Percentiles rank a stretch among this genome's conserved stretches.
Conservation (phyloP, 2,888 invertebrate species). For the Drosophila prostipennis region DNA sequence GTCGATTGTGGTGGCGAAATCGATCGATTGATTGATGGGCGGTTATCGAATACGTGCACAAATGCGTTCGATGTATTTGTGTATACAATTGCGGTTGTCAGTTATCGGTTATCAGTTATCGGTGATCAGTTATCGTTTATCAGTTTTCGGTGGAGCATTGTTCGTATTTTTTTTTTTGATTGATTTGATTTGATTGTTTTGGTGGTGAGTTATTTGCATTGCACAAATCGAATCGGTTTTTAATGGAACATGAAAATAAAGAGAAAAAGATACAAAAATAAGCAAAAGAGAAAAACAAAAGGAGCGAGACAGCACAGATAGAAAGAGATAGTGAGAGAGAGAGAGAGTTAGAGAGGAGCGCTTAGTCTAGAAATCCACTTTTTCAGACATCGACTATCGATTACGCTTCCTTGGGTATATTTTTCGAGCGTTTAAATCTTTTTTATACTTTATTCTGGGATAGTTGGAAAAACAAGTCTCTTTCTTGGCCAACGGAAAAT, state of each 20-base stretch:
- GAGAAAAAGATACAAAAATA: constrained; percentile 80
- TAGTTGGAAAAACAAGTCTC: constrained; percentile 2
- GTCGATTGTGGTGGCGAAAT: constrained; percentile 43
- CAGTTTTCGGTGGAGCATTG: constrained; percentile 47
- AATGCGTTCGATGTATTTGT: constrained; percentile 77
- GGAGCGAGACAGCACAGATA: constrained; percentile 56
- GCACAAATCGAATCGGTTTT: constrained; percentile 80
- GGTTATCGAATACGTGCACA: constrained; percentile 68
- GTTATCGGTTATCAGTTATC: constrained; percentile 35
- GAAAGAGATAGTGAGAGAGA: constrained; percentile 26
- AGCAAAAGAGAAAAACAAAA: constrained; percentile 81
- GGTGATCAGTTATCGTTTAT: constrained; percentile 38
- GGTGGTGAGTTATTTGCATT: constrained; percentile 54
- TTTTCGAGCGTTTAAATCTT: constrained; percentile 4
- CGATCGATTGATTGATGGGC: constrained; percentile 49
- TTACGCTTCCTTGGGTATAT: constrained; percentile 5
- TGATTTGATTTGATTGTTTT: constrained; percentile 61
- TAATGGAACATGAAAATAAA: constrained; percentile 83
- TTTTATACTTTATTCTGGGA: background rate
- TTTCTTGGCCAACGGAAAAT: constrained; percentile 10
- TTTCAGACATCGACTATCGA: background rate
- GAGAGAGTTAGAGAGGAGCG: constrained; percentile 11
- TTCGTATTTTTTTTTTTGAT: constrained; percentile 55
- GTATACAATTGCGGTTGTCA: constrained; percentile 67
- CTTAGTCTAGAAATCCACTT: constrained; percentile 10